Evolutionary conservation across 2,113 vertebrate genomes (phyloP).

Genomic region (Scortum barcoo): DNA sequence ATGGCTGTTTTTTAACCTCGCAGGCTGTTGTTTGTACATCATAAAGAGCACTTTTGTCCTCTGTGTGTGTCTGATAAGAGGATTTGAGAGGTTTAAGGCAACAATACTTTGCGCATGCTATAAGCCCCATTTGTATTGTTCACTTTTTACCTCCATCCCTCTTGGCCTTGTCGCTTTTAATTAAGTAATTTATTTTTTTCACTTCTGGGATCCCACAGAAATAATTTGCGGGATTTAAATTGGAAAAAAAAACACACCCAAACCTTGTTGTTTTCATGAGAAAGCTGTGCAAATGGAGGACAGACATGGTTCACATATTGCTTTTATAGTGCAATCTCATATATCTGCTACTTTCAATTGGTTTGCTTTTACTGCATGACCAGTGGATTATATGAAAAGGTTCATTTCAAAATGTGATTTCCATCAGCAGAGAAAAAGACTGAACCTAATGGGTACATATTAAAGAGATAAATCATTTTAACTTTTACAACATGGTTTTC

Average conservation of each 20-base stretch:
- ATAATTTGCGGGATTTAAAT: constrained; percentile 11
- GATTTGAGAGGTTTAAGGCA: constrained; percentile 65
- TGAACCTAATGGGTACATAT: not conserved
- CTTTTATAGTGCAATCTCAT: not conserved
- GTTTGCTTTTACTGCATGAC: not conserved
- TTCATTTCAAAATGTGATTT: not conserved
- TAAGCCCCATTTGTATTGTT: constrained; percentile 45
- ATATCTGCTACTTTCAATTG: constrained; percentile 5
- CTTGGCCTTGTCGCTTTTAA: constrained; percentile 18
- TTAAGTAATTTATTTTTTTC: not conserved
- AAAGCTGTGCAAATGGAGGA: not conserved
- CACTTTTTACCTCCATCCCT: constrained; percentile 37
- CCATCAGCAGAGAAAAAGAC: not conserved
- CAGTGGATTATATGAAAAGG: not conserved
- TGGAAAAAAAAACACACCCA: no score
- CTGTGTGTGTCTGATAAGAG: constrained; percentile 73
- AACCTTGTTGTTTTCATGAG: not conserved
- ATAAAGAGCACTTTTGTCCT: constrained; percentile 50
- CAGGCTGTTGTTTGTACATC: constrained; percentile 52
- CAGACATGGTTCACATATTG: not conserved
- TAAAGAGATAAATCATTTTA: not conserved
- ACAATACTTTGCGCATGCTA: constrained; percentile 47
- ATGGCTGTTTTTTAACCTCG: constrained; percentile 28
- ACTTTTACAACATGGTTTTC: not conserved
- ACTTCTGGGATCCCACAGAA: not conserved